These are phyloP conservation scores for Mystacornis crossleyi DNA, from an alignment of 2,113 vertebrate genomes.

Conservation along the genomic window DNA sequence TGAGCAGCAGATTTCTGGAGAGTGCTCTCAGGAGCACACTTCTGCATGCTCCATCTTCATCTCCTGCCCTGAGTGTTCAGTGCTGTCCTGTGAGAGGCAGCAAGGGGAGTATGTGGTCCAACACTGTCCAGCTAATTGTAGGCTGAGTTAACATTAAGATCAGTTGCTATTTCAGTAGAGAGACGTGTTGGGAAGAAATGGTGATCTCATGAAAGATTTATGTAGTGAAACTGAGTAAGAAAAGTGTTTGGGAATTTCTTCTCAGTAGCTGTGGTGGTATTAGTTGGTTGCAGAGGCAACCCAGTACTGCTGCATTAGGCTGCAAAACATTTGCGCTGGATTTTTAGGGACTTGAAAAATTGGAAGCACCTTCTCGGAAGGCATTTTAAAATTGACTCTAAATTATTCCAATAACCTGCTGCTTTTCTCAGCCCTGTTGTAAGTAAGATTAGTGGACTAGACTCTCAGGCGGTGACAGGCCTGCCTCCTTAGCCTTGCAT, in stretches of 20 bases:
- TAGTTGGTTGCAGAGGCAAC: not conserved
- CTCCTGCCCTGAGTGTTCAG: rapidly evolving
- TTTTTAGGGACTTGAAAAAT: not conserved
- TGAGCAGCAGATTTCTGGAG: not conserved
- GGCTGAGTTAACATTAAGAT: not conserved
- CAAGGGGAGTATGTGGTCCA: not conserved
- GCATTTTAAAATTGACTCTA: not conserved
- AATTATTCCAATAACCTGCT: not conserved
- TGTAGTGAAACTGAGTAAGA: not conserved
- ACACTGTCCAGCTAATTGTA: not conserved
- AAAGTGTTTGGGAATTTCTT: not conserved
- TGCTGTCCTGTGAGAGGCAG: not conserved
- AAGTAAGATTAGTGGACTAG: not conserved
- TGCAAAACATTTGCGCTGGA: not conserved
- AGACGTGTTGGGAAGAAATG: not conserved
- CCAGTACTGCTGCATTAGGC: not conserved
- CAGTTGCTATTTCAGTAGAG: not conserved
- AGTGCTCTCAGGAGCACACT: not conserved
- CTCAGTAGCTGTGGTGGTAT: not conserved
- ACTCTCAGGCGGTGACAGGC: not conserved
- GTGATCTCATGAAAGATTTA: not conserved
- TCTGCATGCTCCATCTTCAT: not conserved
- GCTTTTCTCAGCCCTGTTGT: not conserved
- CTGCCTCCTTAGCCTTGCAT: not conserved
- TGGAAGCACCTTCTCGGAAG: not conserved